Evolutionary conservation across 1,140 invertebrate genomes (phyloP), one percentile per base, ranked within the genome.

Genomic region (Leptopilina boulardi): DNA sequence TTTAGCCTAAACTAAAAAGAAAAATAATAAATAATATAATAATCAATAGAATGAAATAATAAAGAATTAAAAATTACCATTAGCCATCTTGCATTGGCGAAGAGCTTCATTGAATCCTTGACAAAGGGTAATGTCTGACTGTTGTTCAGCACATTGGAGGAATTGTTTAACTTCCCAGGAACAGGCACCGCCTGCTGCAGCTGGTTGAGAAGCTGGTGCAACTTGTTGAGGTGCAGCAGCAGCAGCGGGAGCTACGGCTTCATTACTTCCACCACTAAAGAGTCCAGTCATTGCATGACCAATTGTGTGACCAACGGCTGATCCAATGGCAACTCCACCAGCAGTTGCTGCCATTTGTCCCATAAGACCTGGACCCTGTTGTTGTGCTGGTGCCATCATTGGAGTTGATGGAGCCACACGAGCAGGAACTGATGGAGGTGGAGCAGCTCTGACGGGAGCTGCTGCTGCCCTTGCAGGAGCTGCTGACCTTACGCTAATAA

Each of bases 21-120:
- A n/a, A n/a, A n/a, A n/a, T n/a, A n/a, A n/a, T n/a, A n/a, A n/a
- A n/a, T n/a, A n/a, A n/a, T n/a, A n/a, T n/a, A n/a, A 30, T 30
- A 38, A 38, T 38, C 4, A 38, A 38, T 8, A 38, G 5, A 38
- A 5, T 30, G 2, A 30, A 30, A 30, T 30, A 30, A 30, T 59
- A 5, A 10, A 56, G 56, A 59, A 42, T 1, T 72, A 10, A 77
- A 83, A 91, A 90, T 89, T 78, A 93, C 92, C 82, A 74, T 92
- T 88, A 70, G 85, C 77, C 77, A 82, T 81, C 92, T 96, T 96
- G 95, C 97, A 98, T 88, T 98, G 96, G 82, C 96, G 94, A 77
- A 98, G 92, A 74, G 96, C 97, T 90, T 98, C 96, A 88, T 98
- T 98, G 90, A 98, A 98, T 59, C 97, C 97, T 84, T 97, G 95